Base-by-base conservation (phyloP, 2,888 invertebrate genomes). In the Drosophila nigricruria region DNA sequence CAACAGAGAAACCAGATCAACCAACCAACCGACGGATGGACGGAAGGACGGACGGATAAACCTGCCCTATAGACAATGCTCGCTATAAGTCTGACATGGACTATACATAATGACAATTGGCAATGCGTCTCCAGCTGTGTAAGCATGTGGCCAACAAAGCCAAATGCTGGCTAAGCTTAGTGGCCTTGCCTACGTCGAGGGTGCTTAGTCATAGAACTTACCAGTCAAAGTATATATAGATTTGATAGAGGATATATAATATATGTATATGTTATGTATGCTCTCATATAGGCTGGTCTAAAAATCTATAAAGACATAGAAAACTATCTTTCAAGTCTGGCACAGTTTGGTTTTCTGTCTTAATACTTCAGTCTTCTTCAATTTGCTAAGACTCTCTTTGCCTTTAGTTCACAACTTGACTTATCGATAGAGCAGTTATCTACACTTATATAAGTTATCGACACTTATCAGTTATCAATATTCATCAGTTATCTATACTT, bases 1-100 rank as follows among this genome's bases (percentile, higher is more conserved):
- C 89, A 71, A 69, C 66, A 65, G 71, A 40, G 68, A 79, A 73
- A 84, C 60, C 79, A 74, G 70, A 47, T 54, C 62, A 54, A 59
- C 62, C 38, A 30, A 47, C 16, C 8, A n/a, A 27, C 16, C 8
- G 23, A 45, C 3, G 43, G 43, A 43, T 1, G 14, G 45, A n/a
- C n/a, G n/a, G n/a, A n/a, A n/a, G n/a, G n/a, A n/a, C n/a, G n/a
- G n/a, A n/a, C n/a, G n/a, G n/a, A n/a, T n/a, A n/a, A n/a, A n/a
- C n/a, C 34, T 25, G 61, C 50, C 60, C 32, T 32, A 49, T 36
- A 50, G 30, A 68, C 43, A 45, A 47, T 32, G 27, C 45, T 25
- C 20, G 32, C 52, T 18, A 5, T 30, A 45, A 52, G 62, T 20
- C 61, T 9, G 42, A 38, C 18, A 52, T n/a, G 50, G 45, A 59